Conservation (phyloP, 2,888 invertebrate species). For the Melitaea athalia region DNA sequence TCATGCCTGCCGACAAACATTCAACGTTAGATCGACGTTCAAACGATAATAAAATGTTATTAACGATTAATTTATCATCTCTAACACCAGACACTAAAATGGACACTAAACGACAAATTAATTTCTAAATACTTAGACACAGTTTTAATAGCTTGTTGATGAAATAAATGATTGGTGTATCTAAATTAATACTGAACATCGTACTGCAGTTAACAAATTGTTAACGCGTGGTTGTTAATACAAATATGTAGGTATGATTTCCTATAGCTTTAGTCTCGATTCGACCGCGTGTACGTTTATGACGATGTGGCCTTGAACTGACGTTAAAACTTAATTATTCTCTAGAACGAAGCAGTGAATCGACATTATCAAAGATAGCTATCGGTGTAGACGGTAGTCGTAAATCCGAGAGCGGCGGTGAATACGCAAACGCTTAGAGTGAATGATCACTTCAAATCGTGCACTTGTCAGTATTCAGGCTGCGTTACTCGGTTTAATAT, state of each 20-base stretch:
- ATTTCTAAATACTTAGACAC: no score
- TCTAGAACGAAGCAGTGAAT: slow-evolving; percentile 24
- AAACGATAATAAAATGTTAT: slow-evolving; percentile 1
- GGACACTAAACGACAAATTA: no score
- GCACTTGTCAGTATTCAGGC: slow-evolving; percentile 11
- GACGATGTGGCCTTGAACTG: slow-evolving; percentile 25
- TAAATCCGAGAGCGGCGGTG: slow-evolving; percentile 27
- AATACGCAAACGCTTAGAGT: slow-evolving; percentile 25
- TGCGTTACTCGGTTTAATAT: background rate
- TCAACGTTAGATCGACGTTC: slow-evolving; percentile 44
- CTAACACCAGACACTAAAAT: no score
- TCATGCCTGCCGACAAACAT: slow-evolving; percentile 83
- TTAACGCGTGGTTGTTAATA: background rate
- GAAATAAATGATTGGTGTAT: background rate
- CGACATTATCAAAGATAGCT: slow-evolving; percentile 28
- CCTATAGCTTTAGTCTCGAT: background rate
- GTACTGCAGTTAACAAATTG: background rate
- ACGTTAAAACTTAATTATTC: slow-evolving; percentile 20
- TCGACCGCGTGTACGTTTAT: slow-evolving; percentile 11
- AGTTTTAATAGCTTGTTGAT: no score
- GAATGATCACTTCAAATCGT: slow-evolving; percentile 8
- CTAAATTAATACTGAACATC: background rate
- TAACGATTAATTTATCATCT: background rate
- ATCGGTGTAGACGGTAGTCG: slow-evolving; percentile 22
- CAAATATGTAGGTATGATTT: background rate